phyloP scores from a whole-genome alignment of 2,113 vertebrate genomes.

The Ardeotis arabs region DNA sequence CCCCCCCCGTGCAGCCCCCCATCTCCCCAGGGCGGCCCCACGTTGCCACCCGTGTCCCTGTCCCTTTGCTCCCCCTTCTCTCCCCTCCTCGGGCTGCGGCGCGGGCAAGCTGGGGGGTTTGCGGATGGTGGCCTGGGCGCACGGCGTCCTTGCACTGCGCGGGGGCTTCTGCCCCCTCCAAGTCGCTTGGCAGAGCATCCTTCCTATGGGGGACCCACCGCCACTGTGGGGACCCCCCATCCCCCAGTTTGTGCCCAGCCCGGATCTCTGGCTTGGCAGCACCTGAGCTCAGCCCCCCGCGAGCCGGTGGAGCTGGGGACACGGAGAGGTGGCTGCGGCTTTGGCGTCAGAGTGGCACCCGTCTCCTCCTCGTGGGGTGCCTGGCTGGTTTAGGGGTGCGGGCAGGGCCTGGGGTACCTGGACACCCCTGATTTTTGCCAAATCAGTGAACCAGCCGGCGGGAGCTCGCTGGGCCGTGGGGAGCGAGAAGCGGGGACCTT shows the following conservation, averaged over 20 bases:
- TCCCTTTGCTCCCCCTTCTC: background rate
- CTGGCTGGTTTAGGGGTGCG: background rate
- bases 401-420: background rate
- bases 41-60: background rate
- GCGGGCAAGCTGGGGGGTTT: background rate
- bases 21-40: accelerated
- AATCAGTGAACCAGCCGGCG: accelerated
- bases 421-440: background rate
- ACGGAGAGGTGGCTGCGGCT: background rate
- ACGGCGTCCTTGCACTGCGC: background rate
- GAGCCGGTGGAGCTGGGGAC: background rate
- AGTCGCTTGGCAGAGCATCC: background rate
- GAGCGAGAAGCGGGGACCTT: background rate
- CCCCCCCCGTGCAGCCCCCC: background rate
- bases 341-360: background rate
- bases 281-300: accelerated
- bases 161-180: background rate
- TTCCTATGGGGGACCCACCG: accelerated
- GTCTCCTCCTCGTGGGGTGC: background rate
- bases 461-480: accelerated
- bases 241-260: background rate
- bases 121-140: background rate
- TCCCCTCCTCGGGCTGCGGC: background rate
- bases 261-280: no score
- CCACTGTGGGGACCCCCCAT: background rate